phyloP scores from a whole-genome alignment of 2,797 vertebrate genomes.

The Rhabdophis nuchalis region DNA sequence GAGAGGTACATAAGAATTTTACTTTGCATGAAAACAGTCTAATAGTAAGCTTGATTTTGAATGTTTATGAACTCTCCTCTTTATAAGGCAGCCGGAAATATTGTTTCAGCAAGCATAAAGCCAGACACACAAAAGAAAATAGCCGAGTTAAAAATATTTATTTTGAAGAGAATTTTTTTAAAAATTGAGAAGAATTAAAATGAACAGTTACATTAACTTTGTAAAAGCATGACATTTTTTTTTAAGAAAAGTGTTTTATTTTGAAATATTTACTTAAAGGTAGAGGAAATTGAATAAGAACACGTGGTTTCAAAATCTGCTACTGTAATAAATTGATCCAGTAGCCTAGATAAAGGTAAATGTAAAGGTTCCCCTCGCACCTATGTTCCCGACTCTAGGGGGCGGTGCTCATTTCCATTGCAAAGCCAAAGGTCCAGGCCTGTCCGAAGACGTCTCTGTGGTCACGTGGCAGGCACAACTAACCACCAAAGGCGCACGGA shows the following conservation, averaged over 20 bases:
- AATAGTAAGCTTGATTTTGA: neutral
- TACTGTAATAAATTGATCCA: neutral
- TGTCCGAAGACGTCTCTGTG: no score
- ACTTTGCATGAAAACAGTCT: neutral
- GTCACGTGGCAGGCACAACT: no score
- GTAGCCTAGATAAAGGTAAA: no score
- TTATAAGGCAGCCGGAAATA: neutral
- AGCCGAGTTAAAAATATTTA: neutral
- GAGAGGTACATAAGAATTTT: neutral
- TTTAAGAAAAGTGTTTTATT: constrained; percentile 24
- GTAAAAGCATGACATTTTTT: neutral
- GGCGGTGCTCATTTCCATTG: no score
- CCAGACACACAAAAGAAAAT: neutral
- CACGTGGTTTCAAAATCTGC: neutral
- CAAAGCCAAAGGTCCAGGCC: no score
- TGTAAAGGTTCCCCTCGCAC: no score
- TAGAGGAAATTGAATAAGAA: neutral
- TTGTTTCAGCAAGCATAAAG: neutral
- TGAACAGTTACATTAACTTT: neutral
- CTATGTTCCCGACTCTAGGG: no score
- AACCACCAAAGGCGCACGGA: no score
- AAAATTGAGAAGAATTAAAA: neutral
- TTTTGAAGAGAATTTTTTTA: neutral
- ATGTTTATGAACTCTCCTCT: neutral
- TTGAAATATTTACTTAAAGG: neutral